These are phyloP conservation scores for Cuniculus paca DNA, from an alignment of 2,797 vertebrate genomes.

Conservation along the genomic window DNA sequence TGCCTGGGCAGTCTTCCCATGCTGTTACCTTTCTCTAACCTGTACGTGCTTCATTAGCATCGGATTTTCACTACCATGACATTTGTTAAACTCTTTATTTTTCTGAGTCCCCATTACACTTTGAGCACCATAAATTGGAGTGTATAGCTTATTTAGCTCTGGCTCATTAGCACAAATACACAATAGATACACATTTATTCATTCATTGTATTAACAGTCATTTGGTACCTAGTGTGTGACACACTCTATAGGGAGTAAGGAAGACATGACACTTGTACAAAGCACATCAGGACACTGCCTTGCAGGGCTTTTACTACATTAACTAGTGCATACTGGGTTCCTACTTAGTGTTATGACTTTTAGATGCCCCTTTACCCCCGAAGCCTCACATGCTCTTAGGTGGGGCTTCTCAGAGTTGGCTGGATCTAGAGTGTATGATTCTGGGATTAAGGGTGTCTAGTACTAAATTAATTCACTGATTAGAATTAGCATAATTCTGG, in stretches of 20 bases:
- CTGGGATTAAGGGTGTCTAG: background rate
- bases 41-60: background rate
- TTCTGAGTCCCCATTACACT: background rate
- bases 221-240: background rate
- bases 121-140: background rate
- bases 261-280: background rate
- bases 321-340: background rate
- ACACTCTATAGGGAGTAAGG: background rate
- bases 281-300: background rate
- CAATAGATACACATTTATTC: background rate
- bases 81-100: background rate
- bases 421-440: background rate
- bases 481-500: background rate
- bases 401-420: background rate
- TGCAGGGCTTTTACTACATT: background rate
- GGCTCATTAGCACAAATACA: background rate
- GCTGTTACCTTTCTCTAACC: background rate
- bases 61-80: background rate
- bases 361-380: background rate
- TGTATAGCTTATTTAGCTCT: background rate
- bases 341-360: background rate
- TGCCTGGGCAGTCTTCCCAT: background rate
- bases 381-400: background rate
- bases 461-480: background rate
- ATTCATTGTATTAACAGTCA: background rate